Percentiles rank a stretch among this genome's conserved stretches.
phyloP scores from a whole-genome alignment of 2,888 invertebrate genomes.

The Camponotus fellah region DNA sequence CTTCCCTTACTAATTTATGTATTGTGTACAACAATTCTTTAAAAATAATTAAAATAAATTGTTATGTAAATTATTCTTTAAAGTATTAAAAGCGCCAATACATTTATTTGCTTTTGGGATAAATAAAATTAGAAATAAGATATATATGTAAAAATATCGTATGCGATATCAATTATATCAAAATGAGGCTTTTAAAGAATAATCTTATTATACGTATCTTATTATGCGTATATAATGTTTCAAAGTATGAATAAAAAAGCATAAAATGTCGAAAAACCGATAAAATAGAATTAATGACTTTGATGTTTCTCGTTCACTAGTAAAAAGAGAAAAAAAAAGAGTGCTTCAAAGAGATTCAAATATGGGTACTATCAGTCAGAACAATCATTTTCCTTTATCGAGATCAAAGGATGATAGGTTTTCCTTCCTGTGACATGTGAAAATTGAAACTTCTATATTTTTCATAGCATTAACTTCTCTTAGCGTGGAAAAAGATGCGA shows the following conservation, averaged over 20 bases:
- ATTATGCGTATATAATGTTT: neutral
- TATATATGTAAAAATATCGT: neutral
- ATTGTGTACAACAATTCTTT: neutral
- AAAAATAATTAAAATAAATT: neutral
- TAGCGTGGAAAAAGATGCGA: neutral
- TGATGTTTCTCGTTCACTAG: neutral
- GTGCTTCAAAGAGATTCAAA: neutral
- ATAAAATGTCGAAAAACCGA: neutral
- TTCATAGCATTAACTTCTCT: neutral
- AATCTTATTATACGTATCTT: neutral
- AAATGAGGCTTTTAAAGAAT: neutral
- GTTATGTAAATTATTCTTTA: neutral
- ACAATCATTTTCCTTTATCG: neutral
- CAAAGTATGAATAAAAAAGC: neutral
- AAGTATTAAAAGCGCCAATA: neutral
- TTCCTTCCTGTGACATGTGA: neutral
- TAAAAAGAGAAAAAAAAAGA: neutral
- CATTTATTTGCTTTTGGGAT: neutral
- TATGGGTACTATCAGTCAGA: neutral
- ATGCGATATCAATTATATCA: neutral
- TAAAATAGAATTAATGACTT: constrained; percentile 11
- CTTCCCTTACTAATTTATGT: neutral
- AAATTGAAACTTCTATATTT: neutral
- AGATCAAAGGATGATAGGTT: neutral
- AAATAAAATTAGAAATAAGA: neutral